Evolutionary conservation across 2,888 invertebrate genomes (phyloP).

Genomic region (Heliconius sara): DNA sequence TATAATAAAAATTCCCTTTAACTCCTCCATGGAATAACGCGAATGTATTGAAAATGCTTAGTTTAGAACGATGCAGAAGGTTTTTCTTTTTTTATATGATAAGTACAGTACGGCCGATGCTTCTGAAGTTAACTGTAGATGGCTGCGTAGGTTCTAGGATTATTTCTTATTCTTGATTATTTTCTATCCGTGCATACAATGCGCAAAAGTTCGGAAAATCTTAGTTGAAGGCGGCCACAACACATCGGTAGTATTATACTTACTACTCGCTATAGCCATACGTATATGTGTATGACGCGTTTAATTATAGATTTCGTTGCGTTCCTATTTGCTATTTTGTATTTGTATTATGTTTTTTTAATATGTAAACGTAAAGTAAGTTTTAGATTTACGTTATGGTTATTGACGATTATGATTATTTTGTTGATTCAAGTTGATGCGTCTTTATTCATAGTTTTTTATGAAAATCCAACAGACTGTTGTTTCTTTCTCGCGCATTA

Average conservation of each 20-base stretch:
- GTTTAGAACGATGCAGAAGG: slow-evolving; percentile 41
- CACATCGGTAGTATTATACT: not conserved
- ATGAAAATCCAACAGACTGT: too few species aligned
- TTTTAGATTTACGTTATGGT: slow-evolving; percentile 17
- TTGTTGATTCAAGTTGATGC: slow-evolving; percentile 9
- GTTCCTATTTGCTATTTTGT: slow-evolving; percentile 33
- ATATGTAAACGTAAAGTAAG: slow-evolving; percentile 13
- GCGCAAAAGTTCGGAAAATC: not conserved
- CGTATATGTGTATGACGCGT: slow-evolving; percentile 41
- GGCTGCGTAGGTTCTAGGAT: not conserved
- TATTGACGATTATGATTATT: slow-evolving; percentile 15
- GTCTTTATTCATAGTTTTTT: not conserved
- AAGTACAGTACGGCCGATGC: not conserved
- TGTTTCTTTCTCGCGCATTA: not conserved
- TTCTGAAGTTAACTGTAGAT: not conserved
- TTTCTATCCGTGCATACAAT: not conserved
- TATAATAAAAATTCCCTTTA: not conserved
- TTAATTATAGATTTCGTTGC: slow-evolving; percentile 34
- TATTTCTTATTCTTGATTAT: not conserved
- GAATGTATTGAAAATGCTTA: not conserved
- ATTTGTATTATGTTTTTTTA: slow-evolving; percentile 30
- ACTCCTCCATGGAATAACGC: slow-evolving; percentile 14
- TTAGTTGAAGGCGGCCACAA: not conserved
- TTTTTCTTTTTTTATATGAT: slow-evolving; percentile 36
- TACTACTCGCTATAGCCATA: not conserved